phyloP scores from a whole-genome alignment of 2,113 vertebrate species.

The Eulemur macaco region DNA sequence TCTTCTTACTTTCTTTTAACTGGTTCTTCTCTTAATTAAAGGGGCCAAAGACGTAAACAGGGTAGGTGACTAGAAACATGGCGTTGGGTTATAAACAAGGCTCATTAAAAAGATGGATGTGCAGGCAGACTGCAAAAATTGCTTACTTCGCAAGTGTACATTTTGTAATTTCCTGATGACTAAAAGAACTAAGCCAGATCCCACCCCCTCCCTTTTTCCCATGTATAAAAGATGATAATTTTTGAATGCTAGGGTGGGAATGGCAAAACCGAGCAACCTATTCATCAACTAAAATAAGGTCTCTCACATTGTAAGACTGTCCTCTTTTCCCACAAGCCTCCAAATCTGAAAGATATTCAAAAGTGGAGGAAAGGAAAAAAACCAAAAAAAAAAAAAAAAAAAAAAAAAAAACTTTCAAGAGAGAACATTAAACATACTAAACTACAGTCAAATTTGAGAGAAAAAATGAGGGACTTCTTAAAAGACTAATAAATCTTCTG shows the following conservation, averaged over 20 bases:
- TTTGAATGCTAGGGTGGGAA: conserved; percentile 82
- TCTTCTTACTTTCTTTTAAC: conserved; percentile 91
- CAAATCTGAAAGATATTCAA: conserved; percentile 22
- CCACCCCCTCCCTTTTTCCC: conserved; percentile 80
- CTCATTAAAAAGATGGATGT: conserved; percentile 95
- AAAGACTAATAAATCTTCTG: background rate
- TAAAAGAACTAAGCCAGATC: conserved; percentile 88
- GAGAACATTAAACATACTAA: background rate
- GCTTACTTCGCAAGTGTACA: conserved; percentile 90
- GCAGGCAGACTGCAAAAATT: conserved; percentile 88
- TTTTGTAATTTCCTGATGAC: conserved; percentile 92
- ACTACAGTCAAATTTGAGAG: background rate
- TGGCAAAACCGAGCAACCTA: conserved; percentile 78
- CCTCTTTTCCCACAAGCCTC: conserved; percentile 47
- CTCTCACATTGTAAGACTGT: conserved; percentile 70
- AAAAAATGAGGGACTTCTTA: background rate
- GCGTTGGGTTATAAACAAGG: conserved; percentile 92
- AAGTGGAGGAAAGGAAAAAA: background rate
- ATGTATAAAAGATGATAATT: conserved; percentile 89
- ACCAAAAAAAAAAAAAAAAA: too few relatives aligned
- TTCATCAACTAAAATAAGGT: conserved; percentile 84
- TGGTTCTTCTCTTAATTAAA: conserved; percentile 94
- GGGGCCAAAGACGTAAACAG: conserved; percentile 93
- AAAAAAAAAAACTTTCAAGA: background rate
- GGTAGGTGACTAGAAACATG: conserved; percentile 88